Base-by-base conservation (phyloP, 2,888 invertebrate species). In the Oeneis ivallda region DNA sequence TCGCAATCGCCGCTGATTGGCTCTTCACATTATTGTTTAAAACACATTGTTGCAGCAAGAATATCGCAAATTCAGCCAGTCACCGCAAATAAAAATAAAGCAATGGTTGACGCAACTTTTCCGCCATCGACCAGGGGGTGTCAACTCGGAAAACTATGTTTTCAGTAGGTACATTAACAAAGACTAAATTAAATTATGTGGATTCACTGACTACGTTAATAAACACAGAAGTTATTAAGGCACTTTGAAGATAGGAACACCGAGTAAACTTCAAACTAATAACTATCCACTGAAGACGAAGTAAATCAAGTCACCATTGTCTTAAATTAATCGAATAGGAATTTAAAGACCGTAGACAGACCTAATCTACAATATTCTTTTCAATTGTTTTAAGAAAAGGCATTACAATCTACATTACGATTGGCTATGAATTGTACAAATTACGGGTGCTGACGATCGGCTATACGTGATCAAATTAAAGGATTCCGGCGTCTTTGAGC, bases 391-490 rank as follows among this genome's bases (percentile, higher is more conserved):
- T 34, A 32, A 34, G 34, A 47, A 47, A 15, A 34, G 19, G n/a
- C 15, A 39, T 13, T 43, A 26, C n/a, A n/a, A n/a, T n/a, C n/a
- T n/a, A n/a, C 32, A 54, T 34, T 45, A 34, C 52, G n/a, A 45
- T 53, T 62, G 41, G 45, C 45, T 52, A 37, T 53, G 52, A 54
- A 53, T 15, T 53, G n/a, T 45, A 45, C 45, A 45, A 53, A 62
- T 43, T 15, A 53, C 15, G 43, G 34, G 15, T 45, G 43, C 54
- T 45, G 26, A 39, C 37, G 17, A 49, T 49, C 59, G 47, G 47
- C 17, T 45, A 47, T 19, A 50, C 57, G 62, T 45, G 57, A 58
- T 58, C 43, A 50, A 62, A 62, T 62, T 62, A 62, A 58, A 50
- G 60, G 50, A 39, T 58, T 47, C 49, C 39, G 26, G 26, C 19